These are phyloP conservation scores for Hypsibius dujardini DNA, from an alignment of 1,140 invertebrate species.

Conservation along the genomic window DNA sequence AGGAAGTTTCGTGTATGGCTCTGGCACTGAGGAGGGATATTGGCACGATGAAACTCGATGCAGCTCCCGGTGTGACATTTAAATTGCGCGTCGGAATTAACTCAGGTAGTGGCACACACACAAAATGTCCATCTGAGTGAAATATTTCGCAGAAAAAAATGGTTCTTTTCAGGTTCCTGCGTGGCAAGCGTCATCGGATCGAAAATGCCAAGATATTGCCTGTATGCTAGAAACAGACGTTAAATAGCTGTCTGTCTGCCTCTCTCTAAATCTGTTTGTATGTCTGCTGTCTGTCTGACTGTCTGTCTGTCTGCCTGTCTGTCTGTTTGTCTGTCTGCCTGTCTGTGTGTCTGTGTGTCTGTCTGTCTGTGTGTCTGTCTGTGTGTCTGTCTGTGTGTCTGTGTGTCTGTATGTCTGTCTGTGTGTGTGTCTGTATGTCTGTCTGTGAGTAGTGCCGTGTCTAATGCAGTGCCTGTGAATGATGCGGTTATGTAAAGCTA, in stretches of 20 bases:
- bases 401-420: too few species aligned
- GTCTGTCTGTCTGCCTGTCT: too few species aligned
- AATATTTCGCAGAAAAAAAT: constrained; percentile 1
- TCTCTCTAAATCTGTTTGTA: too few species aligned
- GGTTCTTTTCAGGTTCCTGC: constrained; percentile 40
- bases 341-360: too few species aligned
- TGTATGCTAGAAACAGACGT: constrained; percentile 24
- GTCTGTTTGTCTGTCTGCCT: too few species aligned
- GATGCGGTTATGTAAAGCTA: background rate
- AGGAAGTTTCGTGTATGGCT: constrained; percentile 44
- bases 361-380: too few species aligned
- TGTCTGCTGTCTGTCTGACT: too few species aligned
- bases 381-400: too few species aligned
- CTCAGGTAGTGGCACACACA: constrained; percentile 31
- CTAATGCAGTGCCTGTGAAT: background rate
- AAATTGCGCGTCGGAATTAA: constrained; percentile 43
- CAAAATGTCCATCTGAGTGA: constrained; percentile 17
- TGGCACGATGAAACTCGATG: constrained; percentile 39
- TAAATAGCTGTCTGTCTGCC: too few species aligned
- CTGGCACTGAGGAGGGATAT: constrained; percentile 38
- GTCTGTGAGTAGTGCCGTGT: too few species aligned
- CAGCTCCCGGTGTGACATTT: constrained; percentile 39
- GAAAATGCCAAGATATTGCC: constrained; percentile 48
- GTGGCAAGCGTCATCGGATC: constrained; percentile 48
- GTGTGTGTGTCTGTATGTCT: too few species aligned